Evolutionary conservation across 2,888 invertebrate species (phyloP), one percentile per base, ranked within the genome.

Genomic region (Leucophenga montana): DNA sequence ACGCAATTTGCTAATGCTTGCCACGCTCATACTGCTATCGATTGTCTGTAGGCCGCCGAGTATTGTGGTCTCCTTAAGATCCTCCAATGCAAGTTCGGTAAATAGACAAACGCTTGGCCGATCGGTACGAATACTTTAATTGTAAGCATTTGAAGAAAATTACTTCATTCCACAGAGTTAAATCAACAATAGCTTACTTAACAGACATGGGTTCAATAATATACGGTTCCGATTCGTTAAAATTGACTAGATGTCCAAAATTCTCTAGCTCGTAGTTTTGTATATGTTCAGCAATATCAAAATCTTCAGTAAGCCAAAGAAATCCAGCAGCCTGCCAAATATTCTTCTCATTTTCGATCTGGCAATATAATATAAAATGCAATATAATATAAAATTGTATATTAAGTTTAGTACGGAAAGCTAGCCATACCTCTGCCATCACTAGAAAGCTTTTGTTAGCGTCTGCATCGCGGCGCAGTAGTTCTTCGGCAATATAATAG

Each of bases 401-500:
- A 14, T 3, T 13, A n/a, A n/a, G n/a, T n/a, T n/a, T n/a, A n/a
- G n/a, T n/a, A n/a, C n/a, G n/a, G n/a, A n/a, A n/a, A n/a, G n/a
- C n/a, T n/a, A n/a, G n/a, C 31, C 84, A 81, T 85, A 91, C 91
- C 84, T 94, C 92, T 9, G 92, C 91, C 0, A 93, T 92, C 71
- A 94, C 90, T n/a, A 93, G 86, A 66, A 89, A 89, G 46, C 33
- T 71, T 4, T 73, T 56, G 6, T 73, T 39, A 4, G 71, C 71
- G 0, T 18, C 56, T n/a, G 31, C 14, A 48, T 78, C 73, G 22
- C 56, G 68, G 0, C 74, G 70, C 27, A 91, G 89, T 27, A 94
- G 86, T 61, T 94, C 89, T 87, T 94, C 94, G 66, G 93, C 93
- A 11, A 94, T 90, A 77, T 93, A 94, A 83, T 89, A 93, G 14